Evolutionary conservation across 1,140 invertebrate species (phyloP), one percentile per base, ranked within the genome.

Genomic region (Cydia amplana): DNA sequence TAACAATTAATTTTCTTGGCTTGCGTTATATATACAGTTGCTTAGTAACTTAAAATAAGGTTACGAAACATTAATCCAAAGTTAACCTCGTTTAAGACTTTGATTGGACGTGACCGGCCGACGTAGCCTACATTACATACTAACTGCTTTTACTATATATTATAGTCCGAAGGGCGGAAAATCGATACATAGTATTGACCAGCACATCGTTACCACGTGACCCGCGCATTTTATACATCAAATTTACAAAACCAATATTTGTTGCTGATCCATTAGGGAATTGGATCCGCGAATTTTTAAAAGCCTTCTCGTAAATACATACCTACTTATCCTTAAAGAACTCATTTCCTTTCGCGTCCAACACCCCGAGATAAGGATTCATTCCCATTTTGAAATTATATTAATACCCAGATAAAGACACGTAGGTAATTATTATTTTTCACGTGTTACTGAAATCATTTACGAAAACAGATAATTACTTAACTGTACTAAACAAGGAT

Each of bases 401-500:
- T 40, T 70, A 70, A 40, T 70, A 40, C 32, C 2, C n/a, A n/a
- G 32, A 70, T 70, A 70, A 70, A 70, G 4, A 70, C 28, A 40
- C n/a, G 28, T 20, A 40, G 10, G 23, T 18, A 43, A 23, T 12
- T 14, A 64, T 64, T 3, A 64, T 18, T 1, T 32, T 70, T n/a
- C 65, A 70, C 32, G n/a, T 70, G 65, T 40, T 6, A 70, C 28
- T 3, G 14, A 40, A 70, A 70, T 40, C 4, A 1, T n/a, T 70
- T 20, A 70, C 32, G 5, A 18, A 16, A 40, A 18, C 32, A 32
- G n/a, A 23, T 28, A 28, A 28, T 73, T 55, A 28, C 72, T 81
- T 79, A 82, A 4, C 18, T 75, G 36, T 40, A 76, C 32, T 81
- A 85, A 85, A 74, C 79, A 75, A 72, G 76, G 78, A 75, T 83